Percentiles rank a stretch among this genome's conserved stretches.
phyloP scores from a whole-genome alignment of 2,113 vertebrate species.

The Peromyscus polionotus region DNA sequence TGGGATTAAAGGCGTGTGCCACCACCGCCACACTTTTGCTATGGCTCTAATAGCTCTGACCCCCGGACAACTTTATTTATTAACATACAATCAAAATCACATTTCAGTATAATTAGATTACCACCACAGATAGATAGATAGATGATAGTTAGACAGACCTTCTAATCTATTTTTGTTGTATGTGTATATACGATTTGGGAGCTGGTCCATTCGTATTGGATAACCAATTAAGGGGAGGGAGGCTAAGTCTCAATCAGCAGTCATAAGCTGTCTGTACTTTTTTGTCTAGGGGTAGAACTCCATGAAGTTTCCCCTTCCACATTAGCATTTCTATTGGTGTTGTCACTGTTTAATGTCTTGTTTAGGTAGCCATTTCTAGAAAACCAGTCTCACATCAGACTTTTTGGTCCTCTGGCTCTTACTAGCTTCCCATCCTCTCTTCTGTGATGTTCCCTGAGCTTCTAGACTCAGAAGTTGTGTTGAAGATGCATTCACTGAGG shows the following conservation, averaged over 20 bases:
- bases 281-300: not conserved
- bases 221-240: not conserved
- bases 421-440: not conserved
- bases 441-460: not conserved
- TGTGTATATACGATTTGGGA: not conserved
- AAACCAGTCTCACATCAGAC: not conserved
- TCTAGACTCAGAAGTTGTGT: not conserved
- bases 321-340: not conserved
- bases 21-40: no score
- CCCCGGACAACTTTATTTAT: no score
- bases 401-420: not conserved
- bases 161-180: not conserved
- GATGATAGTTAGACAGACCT: not conserved
- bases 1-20: no score
- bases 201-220: not conserved
- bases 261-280: not conserved
- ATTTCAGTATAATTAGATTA: no score
- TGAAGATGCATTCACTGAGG: not conserved
- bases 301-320: not conserved
- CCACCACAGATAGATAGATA: not conserved
- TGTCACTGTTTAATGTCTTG: not conserved
- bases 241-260: not conserved
- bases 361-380: not conserved
- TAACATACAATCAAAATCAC: no score
- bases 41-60: no score